These are phyloP conservation scores for Incurvaria masculella DNA, from an alignment of 2,888 invertebrate genomes.

Conservation along the genomic window DNA sequence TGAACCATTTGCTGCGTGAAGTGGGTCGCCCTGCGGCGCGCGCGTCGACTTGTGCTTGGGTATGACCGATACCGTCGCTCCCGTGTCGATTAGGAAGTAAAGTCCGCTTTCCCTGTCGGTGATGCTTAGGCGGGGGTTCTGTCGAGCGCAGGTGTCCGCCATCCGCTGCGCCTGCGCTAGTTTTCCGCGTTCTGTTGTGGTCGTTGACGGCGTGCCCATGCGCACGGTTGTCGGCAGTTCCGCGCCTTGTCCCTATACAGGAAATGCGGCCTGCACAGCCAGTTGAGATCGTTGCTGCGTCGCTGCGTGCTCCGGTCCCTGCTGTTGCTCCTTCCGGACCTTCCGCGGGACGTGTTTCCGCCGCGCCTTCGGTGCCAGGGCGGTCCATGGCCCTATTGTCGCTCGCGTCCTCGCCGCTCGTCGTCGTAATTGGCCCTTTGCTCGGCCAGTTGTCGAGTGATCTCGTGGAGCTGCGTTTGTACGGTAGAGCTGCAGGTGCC, in stretches of 20 bases:
- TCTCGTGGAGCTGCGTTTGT: slow-evolving; percentile 6
- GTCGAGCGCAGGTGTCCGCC: too few species aligned
- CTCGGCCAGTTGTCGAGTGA: slow-evolving; percentile 9
- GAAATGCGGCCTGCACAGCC: too few species aligned
- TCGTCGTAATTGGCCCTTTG: background rate
- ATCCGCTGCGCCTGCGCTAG: too few species aligned
- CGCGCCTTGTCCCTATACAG: too few species aligned
- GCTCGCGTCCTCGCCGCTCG: background rate
- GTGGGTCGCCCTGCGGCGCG: background rate
- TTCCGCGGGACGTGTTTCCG: background rate
- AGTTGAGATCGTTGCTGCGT: too few species aligned
- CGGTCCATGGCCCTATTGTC: background rate
- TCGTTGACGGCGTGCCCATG: too few species aligned
- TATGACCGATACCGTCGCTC: slow-evolving; percentile 13
- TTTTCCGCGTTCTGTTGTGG: too few species aligned
- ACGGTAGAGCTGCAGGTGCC: slow-evolving; percentile 9
- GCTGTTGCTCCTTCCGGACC: background rate
- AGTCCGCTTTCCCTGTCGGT: slow-evolving; percentile 7
- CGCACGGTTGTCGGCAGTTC: too few species aligned
- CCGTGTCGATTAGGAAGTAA: slow-evolving; percentile 13
- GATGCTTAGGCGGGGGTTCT: slow-evolving; percentile 14
- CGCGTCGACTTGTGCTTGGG: slow-evolving; percentile 1
- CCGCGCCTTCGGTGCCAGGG: too few species aligned
- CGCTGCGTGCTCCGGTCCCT: background rate
- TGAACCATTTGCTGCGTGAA: slow-evolving; percentile 14